phyloP scores from a whole-genome alignment of 2,113 vertebrate genomes.

The Thermophis baileyi region DNA sequence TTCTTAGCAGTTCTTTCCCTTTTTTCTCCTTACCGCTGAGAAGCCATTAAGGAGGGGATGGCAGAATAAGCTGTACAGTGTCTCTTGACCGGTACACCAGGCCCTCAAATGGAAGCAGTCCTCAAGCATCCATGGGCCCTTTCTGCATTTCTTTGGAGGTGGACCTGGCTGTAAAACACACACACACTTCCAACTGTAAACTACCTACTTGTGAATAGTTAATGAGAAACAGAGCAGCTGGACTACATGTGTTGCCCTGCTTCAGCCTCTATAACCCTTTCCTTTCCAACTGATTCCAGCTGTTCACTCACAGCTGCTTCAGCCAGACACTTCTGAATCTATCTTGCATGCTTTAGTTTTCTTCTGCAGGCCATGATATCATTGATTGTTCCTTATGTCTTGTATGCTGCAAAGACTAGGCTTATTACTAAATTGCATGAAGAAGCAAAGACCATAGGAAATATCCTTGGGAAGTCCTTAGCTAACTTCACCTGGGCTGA shows the following conservation, averaged over 20 bases:
- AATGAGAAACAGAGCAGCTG: neutral
- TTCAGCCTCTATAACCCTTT: conserved; percentile 19
- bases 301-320: conserved; percentile 13
- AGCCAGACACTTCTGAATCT: neutral
- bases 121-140: neutral
- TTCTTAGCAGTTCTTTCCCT: neutral
- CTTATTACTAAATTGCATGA: neutral
- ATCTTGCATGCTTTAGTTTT: neutral
- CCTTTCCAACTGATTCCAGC: conserved; percentile 22
- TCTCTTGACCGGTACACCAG: neutral
- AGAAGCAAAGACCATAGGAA: neutral
- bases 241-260: conserved; percentile 11
- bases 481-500: neutral
- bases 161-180: neutral
- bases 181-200: neutral
- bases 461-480: neutral
- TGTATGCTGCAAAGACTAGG: neutral
- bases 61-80: neutral
- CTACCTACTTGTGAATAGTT: neutral
- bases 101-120: neutral
- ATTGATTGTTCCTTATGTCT: neutral
- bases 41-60: neutral
- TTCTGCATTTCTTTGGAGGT: neutral
- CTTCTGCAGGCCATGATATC: neutral
- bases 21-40: neutral